Conservation (phyloP, 2,888 invertebrate species). For the Hydraecia micacea region DNA sequence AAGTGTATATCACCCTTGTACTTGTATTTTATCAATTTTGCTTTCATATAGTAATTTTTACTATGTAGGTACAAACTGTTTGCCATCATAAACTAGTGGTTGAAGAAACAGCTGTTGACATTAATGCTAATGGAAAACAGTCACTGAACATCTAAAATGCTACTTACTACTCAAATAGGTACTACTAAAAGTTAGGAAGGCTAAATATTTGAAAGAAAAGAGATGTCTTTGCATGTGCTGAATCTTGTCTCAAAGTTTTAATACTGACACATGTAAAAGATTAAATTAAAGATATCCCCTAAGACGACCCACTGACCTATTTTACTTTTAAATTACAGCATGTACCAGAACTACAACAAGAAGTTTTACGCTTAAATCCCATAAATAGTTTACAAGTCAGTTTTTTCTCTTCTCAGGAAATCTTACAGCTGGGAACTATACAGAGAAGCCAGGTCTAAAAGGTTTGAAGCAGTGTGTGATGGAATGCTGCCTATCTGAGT, state of each 20-base stretch:
- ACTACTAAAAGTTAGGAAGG: too few relatives aligned
- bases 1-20: slow-evolving; percentile 71
- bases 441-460: slow-evolving; percentile 88
- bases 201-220: not conserved
- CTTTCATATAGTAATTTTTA: not conserved
- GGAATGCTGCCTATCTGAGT: slow-evolving; percentile 91
- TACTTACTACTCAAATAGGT: not conserved
- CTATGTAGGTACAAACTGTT: not conserved
- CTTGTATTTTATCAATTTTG: slow-evolving; percentile 6
- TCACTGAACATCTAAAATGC: not conserved
- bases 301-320: too few relatives aligned
- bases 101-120: slow-evolving; percentile 41
- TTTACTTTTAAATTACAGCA: not conserved
- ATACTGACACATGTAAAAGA: not conserved
- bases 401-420: slow-evolving; percentile 79
- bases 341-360: not conserved
- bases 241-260: not conserved
- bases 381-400: not conserved
- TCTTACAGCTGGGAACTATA: slow-evolving; percentile 91
- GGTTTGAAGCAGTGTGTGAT: slow-evolving; percentile 92
- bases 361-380: not conserved
- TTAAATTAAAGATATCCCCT: too few relatives aligned
- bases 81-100: not conserved
- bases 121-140: not conserved
- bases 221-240: not conserved